These are phyloP conservation scores for Drosophila yooni DNA, from an alignment of 2,888 invertebrate genomes.

Conservation along the genomic window DNA sequence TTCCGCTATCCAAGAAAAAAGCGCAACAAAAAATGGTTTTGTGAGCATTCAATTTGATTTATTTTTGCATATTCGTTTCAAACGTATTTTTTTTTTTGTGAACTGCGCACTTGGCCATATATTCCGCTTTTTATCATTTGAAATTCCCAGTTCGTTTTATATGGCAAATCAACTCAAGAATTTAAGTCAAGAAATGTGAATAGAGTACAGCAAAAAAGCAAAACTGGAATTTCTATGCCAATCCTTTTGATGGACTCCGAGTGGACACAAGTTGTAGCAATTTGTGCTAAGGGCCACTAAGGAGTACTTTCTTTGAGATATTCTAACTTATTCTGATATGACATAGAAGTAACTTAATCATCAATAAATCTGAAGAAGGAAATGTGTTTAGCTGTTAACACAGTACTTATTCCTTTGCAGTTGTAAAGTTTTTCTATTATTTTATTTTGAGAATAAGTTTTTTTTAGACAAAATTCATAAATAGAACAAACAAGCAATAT, in stretches of 20 bases:
- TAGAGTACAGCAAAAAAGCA: background rate
- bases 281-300: background rate
- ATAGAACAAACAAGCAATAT: background rate
- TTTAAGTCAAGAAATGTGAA: background rate
- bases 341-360: background rate
- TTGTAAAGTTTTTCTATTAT: background rate
- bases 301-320: background rate
- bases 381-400: background rate
- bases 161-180: background rate
- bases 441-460: background rate
- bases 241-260: no score
- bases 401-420: background rate
- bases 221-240: background rate
- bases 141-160: background rate
- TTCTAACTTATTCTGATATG: background rate
- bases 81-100: background rate
- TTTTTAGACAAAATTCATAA: background rate
- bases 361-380: background rate
- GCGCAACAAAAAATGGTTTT: background rate
- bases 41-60: conserved; percentile 6
- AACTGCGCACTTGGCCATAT: background rate
- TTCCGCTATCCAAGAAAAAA: conserved; percentile 2
- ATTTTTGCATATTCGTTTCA: background rate
- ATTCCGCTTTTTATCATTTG: background rate
- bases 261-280: background rate